Evolutionary conservation across 2,113 vertebrate genomes (phyloP).

Genomic region (Bagarius yarrelli): DNA sequence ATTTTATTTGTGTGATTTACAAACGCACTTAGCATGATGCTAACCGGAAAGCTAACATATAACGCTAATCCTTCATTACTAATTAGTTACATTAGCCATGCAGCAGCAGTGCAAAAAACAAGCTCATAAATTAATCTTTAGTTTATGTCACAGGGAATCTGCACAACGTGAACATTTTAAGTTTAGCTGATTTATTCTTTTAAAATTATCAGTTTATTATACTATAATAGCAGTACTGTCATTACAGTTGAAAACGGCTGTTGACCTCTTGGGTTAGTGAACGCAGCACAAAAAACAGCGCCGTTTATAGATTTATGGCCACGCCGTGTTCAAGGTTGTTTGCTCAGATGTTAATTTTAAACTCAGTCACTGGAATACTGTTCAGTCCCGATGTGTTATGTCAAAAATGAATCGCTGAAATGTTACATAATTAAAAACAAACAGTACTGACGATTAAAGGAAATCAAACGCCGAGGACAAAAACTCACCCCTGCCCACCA

Average conservation of each 20-base stretch:
- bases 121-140: not conserved
- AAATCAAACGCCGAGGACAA: not conserved
- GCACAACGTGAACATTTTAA: not conserved
- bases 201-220: not conserved
- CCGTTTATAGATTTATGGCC: not conserved
- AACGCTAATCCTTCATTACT: not conserved
- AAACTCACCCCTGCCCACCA: conserved; percentile 69
- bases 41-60: not conserved
- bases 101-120: not conserved
- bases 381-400: not conserved
- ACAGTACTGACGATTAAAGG: no score
- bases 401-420: no score
- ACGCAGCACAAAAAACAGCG: not conserved
- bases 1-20: no score
- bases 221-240: not conserved
- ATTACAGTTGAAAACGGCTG: not conserved
- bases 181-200: not conserved
- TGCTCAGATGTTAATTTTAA: not conserved
- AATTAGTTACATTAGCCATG: not conserved
- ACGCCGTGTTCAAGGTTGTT: not conserved
- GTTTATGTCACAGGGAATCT: not conserved
- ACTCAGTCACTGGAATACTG: not conserved
- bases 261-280: not conserved
- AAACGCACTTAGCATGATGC: not conserved
- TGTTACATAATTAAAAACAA: not conserved